Base-by-base conservation (phyloP, 2,113 vertebrate species). In the Oreotragus oreotragus region DNA sequence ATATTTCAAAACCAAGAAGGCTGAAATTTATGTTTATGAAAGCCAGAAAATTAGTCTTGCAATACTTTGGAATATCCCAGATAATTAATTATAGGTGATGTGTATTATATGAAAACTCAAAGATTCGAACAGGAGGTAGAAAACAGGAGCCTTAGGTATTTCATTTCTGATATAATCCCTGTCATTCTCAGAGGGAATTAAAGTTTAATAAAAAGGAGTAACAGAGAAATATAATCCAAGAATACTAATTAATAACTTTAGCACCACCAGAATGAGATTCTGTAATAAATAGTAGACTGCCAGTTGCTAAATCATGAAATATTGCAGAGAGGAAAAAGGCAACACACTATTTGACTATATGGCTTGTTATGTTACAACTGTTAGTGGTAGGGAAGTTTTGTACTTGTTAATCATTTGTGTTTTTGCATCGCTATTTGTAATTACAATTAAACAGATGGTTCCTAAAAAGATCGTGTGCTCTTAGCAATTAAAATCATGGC, bases 391-490 rank as follows among this genome's bases (percentile, higher is more conserved):
- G 92, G 85, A 93, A 95, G 43, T 94, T 98, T 49, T 92, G 91
- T 84, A 95, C 79, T 85, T 89, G 90, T 97, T 97, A 96, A 98
- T 97, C 97, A 96, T 93, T 95, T 96, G 79, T 95, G 97, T 92
- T 98, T 98, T 97, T 93, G 97, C 77, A 96, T 90, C 3, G 25
- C 88, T 66, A 51, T 96, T 98, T 97, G 62, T 96, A 97, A 97
- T 98, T 95, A 94, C n/a, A 97, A 96, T 89, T 97, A 98, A 98
- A 94, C 98, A 98, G 98, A 98, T 94, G 97, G 97, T 97, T 98
- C 95, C 73, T 96, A 62, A 94, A 97, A 94, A 93, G 95, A 97
- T 94, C 90, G 66, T 47, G 66, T 98, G 97, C 95, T 93, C 95
- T 96, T 94, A 84, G 95, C 96, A 95, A 96, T 98, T 97, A 97